These are phyloP conservation scores for Stomatorhinus ivindoensis DNA, from an alignment of 2,113 vertebrate species.

Conservation along the genomic window DNA sequence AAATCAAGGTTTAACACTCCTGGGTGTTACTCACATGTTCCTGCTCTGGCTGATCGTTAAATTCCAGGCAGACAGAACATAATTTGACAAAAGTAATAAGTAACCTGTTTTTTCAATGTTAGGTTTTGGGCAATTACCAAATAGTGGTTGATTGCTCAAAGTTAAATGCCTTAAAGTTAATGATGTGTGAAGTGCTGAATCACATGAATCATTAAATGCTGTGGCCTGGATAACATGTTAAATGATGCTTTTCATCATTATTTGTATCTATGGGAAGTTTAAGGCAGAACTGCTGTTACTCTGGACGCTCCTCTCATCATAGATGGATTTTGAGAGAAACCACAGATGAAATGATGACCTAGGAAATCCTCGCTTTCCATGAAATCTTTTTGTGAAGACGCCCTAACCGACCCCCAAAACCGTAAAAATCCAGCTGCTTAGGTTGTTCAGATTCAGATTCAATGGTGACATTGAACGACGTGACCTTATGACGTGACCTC, in stretches of 20 bases:
- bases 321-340: neutral
- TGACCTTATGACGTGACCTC: neutral
- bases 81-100: neutral
- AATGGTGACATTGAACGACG: constrained; percentile 10
- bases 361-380: neutral
- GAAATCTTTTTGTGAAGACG: neutral
- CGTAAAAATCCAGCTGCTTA: neutral
- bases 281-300: neutral
- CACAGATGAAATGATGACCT: neutral
- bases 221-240: neutral
- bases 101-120: neutral
- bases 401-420: neutral
- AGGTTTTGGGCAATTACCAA: neutral
- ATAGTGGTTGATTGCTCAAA: neutral
- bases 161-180: neutral
- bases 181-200: neutral
- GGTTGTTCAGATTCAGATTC: neutral
- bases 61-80: neutral
- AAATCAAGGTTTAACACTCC: neutral
- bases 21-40: neutral
- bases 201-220: neutral
- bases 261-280: neutral
- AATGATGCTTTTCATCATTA: neutral
- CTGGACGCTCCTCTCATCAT: neutral
- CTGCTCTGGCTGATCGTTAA: neutral